phyloP scores from a whole-genome alignment of 2,797 vertebrate species.

The Ciconia nigra region DNA sequence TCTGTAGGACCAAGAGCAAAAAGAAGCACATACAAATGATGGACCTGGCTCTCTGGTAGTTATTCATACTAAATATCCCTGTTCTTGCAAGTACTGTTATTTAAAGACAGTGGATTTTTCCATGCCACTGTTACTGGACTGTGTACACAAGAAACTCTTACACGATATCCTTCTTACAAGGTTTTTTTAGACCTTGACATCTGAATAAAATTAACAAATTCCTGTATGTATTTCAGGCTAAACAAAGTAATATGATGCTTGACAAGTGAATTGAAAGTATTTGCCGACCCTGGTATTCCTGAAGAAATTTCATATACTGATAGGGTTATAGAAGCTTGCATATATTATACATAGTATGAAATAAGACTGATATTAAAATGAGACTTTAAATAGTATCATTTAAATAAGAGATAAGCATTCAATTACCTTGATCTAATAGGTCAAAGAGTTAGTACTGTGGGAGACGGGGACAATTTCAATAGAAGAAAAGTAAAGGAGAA shows the following conservation, averaged over 20 bases:
- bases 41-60: background rate
- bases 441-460: background rate
- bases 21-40: background rate
- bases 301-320: background rate
- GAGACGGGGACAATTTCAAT: background rate
- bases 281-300: background rate
- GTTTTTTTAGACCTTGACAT: background rate
- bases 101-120: background rate
- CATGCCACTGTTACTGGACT: background rate
- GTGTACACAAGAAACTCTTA: background rate
- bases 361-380: background rate
- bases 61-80: background rate
- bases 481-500: background rate
- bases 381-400: background rate
- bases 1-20: background rate
- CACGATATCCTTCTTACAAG: background rate
- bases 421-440: background rate
- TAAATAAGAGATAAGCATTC: constrained; percentile 1
- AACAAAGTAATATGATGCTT: background rate
- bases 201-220: background rate
- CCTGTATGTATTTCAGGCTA: background rate
- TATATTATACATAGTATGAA: background rate
- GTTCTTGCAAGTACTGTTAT: background rate
- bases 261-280: background rate
- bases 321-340: background rate